Conservation (phyloP, 2,113 vertebrate genomes). For the Oreochromis aureus region DNA sequence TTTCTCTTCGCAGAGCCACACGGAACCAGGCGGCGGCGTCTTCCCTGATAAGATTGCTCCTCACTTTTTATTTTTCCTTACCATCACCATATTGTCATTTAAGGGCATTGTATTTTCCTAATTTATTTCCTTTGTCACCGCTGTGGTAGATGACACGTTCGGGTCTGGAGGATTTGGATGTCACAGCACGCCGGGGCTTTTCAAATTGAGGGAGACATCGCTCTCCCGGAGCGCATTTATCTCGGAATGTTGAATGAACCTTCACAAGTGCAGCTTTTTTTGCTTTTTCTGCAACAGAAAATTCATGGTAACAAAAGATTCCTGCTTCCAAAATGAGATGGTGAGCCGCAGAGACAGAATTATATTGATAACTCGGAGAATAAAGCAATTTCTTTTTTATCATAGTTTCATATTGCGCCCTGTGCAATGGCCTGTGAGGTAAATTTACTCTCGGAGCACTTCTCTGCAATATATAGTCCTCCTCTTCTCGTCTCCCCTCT, state of each 20-base stretch:
- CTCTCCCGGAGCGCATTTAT: slow-evolving; percentile 32
- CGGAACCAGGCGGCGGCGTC: not conserved
- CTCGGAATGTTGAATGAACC: slow-evolving; percentile 36
- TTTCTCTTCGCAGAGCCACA: not conserved
- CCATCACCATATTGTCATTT: slow-evolving; percentile 14
- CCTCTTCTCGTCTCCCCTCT: not conserved
- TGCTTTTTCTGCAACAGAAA: not conserved
- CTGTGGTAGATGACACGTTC: slow-evolving; percentile 11
- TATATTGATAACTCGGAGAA: slow-evolving; percentile 56
- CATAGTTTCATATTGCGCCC: slow-evolving; percentile 54
- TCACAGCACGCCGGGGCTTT: slow-evolving; percentile 3
- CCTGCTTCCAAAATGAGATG: slow-evolving; percentile 26
- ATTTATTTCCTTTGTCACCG: slow-evolving; percentile 36
- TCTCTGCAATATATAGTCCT: slow-evolving; percentile 33
- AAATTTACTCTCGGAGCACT: slow-evolving; percentile 56
- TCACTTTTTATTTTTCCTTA: not conserved
- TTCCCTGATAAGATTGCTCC: slow-evolving; percentile 11
- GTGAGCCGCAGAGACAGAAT: slow-evolving; percentile 22
- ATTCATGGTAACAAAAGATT: slow-evolving; percentile 46
- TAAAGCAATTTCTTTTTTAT: slow-evolving; percentile 65
- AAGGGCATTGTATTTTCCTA: slow-evolving; percentile 25
- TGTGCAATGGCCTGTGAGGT: slow-evolving; percentile 57
- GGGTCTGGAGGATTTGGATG: slow-evolving; percentile 30
- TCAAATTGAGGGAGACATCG: slow-evolving; percentile 24
- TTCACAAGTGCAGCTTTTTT: slow-evolving; percentile 4